Percentiles rank a stretch among this genome's conserved stretches.
phyloP scores from a whole-genome alignment of 2,113 vertebrate species.

The Ibidorhyncha struthersii region DNA sequence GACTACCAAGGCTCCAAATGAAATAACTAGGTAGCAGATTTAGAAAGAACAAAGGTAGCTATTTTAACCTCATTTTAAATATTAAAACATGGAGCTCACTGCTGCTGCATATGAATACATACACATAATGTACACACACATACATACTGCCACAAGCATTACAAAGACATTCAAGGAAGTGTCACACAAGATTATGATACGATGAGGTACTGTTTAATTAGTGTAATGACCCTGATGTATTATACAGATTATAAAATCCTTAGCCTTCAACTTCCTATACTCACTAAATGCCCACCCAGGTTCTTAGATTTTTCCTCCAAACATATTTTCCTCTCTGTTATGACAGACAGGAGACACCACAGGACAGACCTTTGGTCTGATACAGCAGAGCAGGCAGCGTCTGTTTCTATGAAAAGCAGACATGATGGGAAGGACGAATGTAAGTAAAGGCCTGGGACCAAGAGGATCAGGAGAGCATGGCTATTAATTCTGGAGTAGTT shows the following conservation, averaged over 20 bases:
- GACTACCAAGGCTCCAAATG: not conserved
- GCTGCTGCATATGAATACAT: not conserved
- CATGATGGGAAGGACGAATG: not conserved
- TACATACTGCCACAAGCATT: not conserved
- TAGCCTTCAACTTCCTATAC: not conserved
- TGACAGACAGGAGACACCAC: not conserved
- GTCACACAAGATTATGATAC: not conserved
- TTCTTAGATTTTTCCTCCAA: not conserved
- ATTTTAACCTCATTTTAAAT: not conserved
- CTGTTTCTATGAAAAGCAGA: not conserved
- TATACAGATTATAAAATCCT: not conserved
- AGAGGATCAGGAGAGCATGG: rapidly evolving
- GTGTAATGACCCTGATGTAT: not conserved
- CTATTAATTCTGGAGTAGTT: not conserved
- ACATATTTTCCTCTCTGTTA: not conserved
- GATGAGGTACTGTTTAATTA: not conserved
- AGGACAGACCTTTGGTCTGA: not conserved
- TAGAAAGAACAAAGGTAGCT: not conserved
- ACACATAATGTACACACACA: not conserved
- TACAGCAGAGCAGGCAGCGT: rapidly evolving
- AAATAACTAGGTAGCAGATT: not conserved
- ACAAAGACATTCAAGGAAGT: not conserved
- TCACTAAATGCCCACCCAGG: not conserved
- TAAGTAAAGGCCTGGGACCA: not conserved
- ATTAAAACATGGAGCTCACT: not conserved